Percentiles rank a stretch among this genome's conserved stretches.
These are phyloP conservation scores for Diaphora mendica DNA, from an alignment of 2,888 invertebrate species.

Conservation along the genomic window DNA sequence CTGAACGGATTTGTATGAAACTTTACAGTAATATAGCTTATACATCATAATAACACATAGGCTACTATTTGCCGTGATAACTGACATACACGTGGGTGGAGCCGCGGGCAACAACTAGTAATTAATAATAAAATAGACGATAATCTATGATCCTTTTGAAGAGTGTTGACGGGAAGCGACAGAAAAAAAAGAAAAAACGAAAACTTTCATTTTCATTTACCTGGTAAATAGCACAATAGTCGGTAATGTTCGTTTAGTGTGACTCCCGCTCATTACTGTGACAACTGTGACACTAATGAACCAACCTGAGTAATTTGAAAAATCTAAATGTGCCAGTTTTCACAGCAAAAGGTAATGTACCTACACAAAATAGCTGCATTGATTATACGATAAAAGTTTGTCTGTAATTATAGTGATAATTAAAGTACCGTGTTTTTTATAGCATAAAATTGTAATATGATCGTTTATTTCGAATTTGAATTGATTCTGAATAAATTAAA, in stretches of 20 bases:
- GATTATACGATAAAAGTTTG: conserved; percentile 17
- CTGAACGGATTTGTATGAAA: no score
- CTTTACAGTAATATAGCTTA: no score
- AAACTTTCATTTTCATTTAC: conserved; percentile 68
- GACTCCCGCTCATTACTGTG: conserved; percentile 63
- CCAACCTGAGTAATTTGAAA: conserved; percentile 25
- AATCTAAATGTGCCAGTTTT: conserved; percentile 31
- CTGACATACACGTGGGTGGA: no score
- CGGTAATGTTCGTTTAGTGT: conserved; percentile 67
- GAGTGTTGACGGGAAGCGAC: neutral
- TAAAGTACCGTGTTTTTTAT: neutral
- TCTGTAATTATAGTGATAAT: conserved; percentile 17
- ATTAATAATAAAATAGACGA: neutral
- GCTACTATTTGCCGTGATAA: no score
- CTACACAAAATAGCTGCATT: neutral
- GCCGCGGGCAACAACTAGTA: no score
- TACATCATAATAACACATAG: no score
- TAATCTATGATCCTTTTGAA: neutral
- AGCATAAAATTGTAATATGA: no score
- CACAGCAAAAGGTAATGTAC: conserved; percentile 21
- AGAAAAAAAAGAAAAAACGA: no score
- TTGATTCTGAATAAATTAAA: no score
- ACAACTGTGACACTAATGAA: conserved; percentile 42
- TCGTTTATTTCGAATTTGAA: no score
- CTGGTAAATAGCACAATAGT: conserved; percentile 44